Conservation (phyloP, 2,797 vertebrate genomes). For the Nyctibius grandis region DNA sequence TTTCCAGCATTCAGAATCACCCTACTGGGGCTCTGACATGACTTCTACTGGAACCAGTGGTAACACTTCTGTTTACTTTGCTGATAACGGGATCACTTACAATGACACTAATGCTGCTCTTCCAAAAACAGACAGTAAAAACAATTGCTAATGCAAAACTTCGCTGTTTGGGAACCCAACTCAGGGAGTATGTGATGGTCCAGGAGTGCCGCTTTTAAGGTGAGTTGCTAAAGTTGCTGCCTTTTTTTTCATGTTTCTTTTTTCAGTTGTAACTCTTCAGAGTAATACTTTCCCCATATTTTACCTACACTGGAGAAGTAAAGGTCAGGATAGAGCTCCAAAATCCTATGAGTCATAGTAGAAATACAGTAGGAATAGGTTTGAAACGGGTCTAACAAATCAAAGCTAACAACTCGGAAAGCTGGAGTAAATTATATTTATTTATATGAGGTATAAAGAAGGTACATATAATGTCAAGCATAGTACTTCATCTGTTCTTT, state of each 20-base stretch:
- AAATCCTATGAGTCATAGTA: neutral
- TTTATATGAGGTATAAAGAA: no score
- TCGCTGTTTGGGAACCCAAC: neutral
- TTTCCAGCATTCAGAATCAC: neutral
- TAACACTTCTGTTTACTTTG: neutral
- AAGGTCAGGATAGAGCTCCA: neutral
- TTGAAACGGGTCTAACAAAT: neutral
- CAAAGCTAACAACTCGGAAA: no score
- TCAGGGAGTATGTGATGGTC: neutral
- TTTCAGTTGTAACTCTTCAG: neutral
- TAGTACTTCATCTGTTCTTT: neutral
- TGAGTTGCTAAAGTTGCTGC: neutral
- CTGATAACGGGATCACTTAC: neutral
- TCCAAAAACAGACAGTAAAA: neutral
- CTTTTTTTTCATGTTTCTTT: neutral
- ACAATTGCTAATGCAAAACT: neutral
- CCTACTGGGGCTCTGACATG: neutral
- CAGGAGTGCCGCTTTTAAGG: neutral
- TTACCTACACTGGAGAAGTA: neutral
- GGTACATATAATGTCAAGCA: no score
- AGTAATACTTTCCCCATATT: neutral
- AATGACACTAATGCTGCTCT: neutral
- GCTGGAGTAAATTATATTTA: no score
- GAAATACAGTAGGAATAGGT: neutral
- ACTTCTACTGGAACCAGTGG: neutral